These are phyloP conservation scores for Ursus arctos DNA, from an alignment of 2,113 vertebrate species.

Conservation along the genomic window DNA sequence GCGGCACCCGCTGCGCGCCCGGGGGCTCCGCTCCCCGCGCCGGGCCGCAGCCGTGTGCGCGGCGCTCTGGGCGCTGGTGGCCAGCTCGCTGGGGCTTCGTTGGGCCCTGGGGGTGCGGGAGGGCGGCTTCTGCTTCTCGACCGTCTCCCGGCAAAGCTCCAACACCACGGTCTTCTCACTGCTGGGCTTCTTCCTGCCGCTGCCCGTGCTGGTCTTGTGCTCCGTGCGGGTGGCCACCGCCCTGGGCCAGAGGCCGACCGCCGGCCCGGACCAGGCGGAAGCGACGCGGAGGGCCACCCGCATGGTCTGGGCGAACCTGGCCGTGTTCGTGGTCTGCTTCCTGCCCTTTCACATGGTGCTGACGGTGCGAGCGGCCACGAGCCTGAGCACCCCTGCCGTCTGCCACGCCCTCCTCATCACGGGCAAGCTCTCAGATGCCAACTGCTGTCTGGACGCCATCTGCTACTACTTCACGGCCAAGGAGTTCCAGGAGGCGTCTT, in stretches of 20 bases:
- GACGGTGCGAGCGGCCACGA: not conserved
- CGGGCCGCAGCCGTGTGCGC: conserved; percentile 83
- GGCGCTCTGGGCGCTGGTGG: conserved; percentile 80
- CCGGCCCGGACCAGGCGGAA: not conserved
- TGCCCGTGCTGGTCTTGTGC: conserved; percentile 87
- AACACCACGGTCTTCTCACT: accelerated
- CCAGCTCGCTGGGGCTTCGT: not conserved
- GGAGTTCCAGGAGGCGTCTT: conserved; percentile 85
- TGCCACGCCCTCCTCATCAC: not conserved
- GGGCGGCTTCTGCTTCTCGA: conserved; percentile 57
- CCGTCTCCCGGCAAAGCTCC: accelerated
- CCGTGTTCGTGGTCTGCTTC: conserved; percentile 88
- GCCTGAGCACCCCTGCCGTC: not conserved
- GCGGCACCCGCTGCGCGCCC: conserved; percentile 87
- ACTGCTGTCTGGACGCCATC: conserved; percentile 90
- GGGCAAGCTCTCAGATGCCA: conserved; percentile 82
- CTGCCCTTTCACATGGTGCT: conserved; percentile 82
- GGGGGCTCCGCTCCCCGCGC: conserved; percentile 81
- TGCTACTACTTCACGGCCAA: conserved; percentile 90
- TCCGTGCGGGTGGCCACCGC: conserved; percentile 82
- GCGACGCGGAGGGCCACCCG: conserved; percentile 76
- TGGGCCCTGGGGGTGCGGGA: conserved; percentile 25
- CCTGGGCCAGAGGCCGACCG: conserved; percentile 77
- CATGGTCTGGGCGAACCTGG: conserved; percentile 88
- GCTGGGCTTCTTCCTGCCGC: conserved; percentile 82